These are phyloP conservation scores for Aurelia aurita DNA, from an alignment of 30 jellyfish, hydroid and myxozoan species.

Conservation along the genomic window DNA sequence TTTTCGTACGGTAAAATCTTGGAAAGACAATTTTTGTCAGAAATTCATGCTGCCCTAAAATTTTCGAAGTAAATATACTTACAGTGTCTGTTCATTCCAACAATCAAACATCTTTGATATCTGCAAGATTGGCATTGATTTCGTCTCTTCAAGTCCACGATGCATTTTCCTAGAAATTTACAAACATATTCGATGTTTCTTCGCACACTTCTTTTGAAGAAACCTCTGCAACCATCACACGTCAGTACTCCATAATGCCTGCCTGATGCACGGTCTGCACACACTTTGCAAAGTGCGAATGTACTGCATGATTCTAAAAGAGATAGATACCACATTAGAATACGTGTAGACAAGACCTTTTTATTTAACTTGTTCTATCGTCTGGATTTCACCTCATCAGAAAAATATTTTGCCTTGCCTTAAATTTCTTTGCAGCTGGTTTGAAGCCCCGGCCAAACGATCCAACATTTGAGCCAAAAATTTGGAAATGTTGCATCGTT, in stretches of 20 bases:
- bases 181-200: constrained; percentile 81
- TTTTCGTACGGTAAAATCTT: too few species aligned
- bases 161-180: constrained; percentile 82
- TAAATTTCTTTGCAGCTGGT: too few species aligned
- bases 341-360: too few species aligned
- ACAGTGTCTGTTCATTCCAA: constrained; percentile 97
- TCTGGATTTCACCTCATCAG: too few species aligned
- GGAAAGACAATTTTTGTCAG: too few species aligned
- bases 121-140: constrained; percentile 95
- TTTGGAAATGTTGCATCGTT: too few species aligned
- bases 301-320: constrained; percentile 47
- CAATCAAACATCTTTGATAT: constrained; percentile 82
- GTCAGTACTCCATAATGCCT: constrained; percentile 96
- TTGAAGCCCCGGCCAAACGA: too few species aligned
- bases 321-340: too few species aligned
- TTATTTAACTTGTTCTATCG: too few species aligned
- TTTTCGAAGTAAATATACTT: background rate
- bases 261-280: constrained; percentile 99
- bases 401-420: too few species aligned
- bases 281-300: constrained; percentile 70
- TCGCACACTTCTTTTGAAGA: constrained; percentile 95
- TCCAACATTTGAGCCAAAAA: too few species aligned
- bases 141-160: constrained; percentile 89
- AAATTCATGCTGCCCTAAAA: background rate
- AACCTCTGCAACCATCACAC: constrained; percentile 99